Evolutionary conservation across 2,888 invertebrate species (phyloP).

Genomic region (Zele albiditarsus): DNA sequence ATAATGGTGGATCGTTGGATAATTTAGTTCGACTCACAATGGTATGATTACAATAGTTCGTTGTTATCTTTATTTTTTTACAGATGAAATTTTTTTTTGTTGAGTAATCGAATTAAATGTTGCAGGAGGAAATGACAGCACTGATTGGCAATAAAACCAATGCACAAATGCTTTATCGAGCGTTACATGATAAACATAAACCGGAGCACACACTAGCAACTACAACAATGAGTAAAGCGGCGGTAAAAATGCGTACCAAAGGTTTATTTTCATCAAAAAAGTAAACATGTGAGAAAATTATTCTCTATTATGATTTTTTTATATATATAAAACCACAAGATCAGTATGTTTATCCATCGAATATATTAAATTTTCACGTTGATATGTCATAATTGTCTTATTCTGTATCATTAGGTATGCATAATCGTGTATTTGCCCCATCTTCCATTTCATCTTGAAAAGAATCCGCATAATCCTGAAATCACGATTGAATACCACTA

Average conservation of each 20-base stretch:
- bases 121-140: slow-evolving; percentile 80
- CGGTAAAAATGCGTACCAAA: slow-evolving; percentile 62
- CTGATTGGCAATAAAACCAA: slow-evolving; percentile 84
- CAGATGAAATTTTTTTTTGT: slow-evolving; percentile 27
- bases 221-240: slow-evolving; percentile 45
- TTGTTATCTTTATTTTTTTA: not conserved
- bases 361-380: slow-evolving; percentile 12
- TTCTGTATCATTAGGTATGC: not conserved
- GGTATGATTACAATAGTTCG: slow-evolving; percentile 68
- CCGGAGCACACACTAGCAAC: slow-evolving; percentile 70
- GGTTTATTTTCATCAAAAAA: slow-evolving; percentile 60
- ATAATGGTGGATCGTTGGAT: slow-evolving; percentile 81
- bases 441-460: not conserved
- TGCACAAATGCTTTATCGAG: slow-evolving; percentile 80
- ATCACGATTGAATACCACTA: not conserved
- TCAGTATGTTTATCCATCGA: not conserved
- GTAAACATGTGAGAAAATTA: slow-evolving; percentile 38
- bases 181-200: slow-evolving; percentile 80
- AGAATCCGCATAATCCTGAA: not conserved
- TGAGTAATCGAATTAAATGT: slow-evolving; percentile 50
- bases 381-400: not conserved
- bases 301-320: not conserved
- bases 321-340: not conserved
- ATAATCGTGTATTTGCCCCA: not conserved
- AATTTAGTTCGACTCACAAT: slow-evolving; percentile 77